Conservation (phyloP, 2,888 invertebrate genomes). For the Mantis religiosa region DNA sequence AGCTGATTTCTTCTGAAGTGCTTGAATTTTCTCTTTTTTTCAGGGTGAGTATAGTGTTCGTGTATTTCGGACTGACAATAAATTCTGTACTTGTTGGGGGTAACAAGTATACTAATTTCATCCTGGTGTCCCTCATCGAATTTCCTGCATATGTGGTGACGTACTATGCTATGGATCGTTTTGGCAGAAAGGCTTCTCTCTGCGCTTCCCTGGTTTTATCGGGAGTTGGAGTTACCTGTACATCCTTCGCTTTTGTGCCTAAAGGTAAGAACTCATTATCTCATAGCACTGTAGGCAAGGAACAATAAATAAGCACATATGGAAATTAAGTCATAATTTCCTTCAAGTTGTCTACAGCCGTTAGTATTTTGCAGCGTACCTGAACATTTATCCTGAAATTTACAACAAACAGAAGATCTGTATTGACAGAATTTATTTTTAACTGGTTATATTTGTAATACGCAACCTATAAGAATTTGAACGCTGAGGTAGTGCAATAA, state of each 20-base stretch:
- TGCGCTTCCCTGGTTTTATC: slow-evolving; percentile 32
- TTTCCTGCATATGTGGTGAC: slow-evolving; percentile 35
- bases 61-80: slow-evolving; percentile 37
- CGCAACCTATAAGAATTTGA: no score
- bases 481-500: no score
- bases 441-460: no score
- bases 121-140: slow-evolving; percentile 32
- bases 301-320: no score
- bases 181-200: slow-evolving; percentile 33
- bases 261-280: slow-evolving; percentile 43
- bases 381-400: no score
- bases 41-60: slow-evolving; percentile 37
- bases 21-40: not conserved
- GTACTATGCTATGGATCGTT: slow-evolving; percentile 27
- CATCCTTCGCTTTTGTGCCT: slow-evolving; percentile 56
- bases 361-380: no score
- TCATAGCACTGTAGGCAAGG: no score
- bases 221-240: slow-evolving; percentile 44
- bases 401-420: no score
- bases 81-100: slow-evolving; percentile 36
- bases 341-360: no score
- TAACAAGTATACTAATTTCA: slow-evolving; percentile 35
- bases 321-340: no score
- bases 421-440: no score
- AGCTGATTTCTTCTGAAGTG: not conserved